These are phyloP conservation scores for Anniella stebbinsi DNA, from an alignment of 2,797 vertebrate species.

Conservation along the genomic window DNA sequence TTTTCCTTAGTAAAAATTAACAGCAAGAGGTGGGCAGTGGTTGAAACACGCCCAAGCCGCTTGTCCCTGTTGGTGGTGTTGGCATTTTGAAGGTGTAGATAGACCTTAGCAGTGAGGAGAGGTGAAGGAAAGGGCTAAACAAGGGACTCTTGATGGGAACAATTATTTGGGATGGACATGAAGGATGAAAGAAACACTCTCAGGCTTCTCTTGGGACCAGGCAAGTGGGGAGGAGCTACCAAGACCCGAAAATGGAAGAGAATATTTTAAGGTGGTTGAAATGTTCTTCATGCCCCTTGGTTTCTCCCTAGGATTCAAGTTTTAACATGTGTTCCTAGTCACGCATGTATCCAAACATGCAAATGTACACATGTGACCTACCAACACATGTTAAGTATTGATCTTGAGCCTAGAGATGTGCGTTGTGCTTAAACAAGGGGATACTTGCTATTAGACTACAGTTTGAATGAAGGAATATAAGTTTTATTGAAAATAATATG, in stretches of 20 bases:
- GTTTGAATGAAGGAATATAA: neutral
- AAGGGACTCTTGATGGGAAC: neutral
- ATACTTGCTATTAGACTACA: neutral
- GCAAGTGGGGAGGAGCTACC: neutral
- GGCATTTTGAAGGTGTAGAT: neutral
- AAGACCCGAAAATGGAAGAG: too few species aligned
- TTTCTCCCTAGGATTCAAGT: neutral
- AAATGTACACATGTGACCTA: neutral
- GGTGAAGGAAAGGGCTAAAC: neutral
- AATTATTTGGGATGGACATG: neutral
- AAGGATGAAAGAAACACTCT: neutral
- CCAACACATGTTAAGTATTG: neutral
- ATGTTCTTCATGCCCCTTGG: neutral
- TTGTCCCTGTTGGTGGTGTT: neutral
- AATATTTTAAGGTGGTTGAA: neutral
- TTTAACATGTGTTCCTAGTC: neutral
- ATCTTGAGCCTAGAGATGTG: neutral
- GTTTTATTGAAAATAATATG: neutral
- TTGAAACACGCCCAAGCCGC: neutral
- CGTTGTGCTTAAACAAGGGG: neutral
- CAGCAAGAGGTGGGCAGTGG: too few species aligned
- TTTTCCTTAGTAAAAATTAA: neutral
- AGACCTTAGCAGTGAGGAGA: neutral
- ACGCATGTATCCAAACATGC: neutral
- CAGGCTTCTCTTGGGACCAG: neutral